Base-by-base conservation (phyloP, 2,888 invertebrate species). In the Stenodera caucasica region DNA sequence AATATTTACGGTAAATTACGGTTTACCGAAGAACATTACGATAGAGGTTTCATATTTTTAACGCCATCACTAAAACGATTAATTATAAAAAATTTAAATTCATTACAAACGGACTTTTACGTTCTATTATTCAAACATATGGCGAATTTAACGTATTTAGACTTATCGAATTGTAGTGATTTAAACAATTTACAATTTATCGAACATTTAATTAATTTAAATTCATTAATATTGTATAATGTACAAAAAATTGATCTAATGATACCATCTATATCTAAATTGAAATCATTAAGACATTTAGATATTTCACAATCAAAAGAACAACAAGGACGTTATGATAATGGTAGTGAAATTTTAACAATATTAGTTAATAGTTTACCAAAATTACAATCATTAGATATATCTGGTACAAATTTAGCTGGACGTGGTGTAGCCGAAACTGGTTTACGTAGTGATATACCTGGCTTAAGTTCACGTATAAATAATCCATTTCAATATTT, bases 381-480 rank as follows among this genome's bases (percentile, higher is more conserved):
- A 0, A 79, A 86, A 54, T 81, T 98, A 61, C 86, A 86, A 45
- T 92, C 92, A 23, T 82, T 98, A 70, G 98, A 98, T 81, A 95
- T 98, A 76, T 96, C 97, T 3, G 96, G 96, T 12, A 98, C 98
- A 15, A 97, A 98, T 83, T 83, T 98, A 66, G 95, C 96, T 40
- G 95, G 96, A 12, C 87, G 88, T 56, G 93, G 93, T 51, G 89
- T 90, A 26, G 89, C 89, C 12, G 83, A 85, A 75, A 82, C 82
- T 60, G 71, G 76, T 1, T 79, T 80, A 67, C 81, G 73, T 55
- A 73, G 67, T 45, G 54, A 96, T 78, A 96, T 98, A 73, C 93
- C 93, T 5, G 98, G 97, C 0, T 83, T 98, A 21, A 87, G 88
- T 18, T 86, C 86, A 40, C 84, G 95, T 53, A 89, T 92, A 0